Evolutionary conservation across 1,140 invertebrate species (phyloP), one percentile per base, ranked within the genome.

Genomic region (Drosophila pseudoobscura): DNA sequence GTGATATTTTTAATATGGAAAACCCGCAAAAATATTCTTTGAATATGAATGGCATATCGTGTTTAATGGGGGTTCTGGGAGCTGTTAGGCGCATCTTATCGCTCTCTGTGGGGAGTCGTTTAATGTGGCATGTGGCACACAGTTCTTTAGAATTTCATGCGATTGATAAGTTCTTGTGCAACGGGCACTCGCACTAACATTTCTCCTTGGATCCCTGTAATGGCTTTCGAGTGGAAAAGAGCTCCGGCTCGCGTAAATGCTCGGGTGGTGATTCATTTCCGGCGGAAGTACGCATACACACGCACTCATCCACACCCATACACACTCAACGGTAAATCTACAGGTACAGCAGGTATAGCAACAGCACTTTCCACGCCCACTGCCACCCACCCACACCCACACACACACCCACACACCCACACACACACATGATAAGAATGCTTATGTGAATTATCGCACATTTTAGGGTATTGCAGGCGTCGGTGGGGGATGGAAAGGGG

Each of bases 391-490:
- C 54, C 49, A 49, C 61, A 15, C 13, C 35, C 35, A 31, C 39
- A 64, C 59, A 41, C 49, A 49, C 61, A 15, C 13, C 35, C 35
- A 31, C 39, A 64, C 59, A 41, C 15, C 15, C 53, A 44, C 60
- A 50, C 46, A 35, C 74, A 71, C 73, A 71, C 51, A 77, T 87
- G 82, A 87, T 85, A 85, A 87, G 69, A 85, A 76, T 85, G 70
- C 83, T 87, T 82, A 87, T 87, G 82, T 88, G 83, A 87, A 87
- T 87, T 87, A 87, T 87, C 82, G 83, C 78, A 87, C 83, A 87
- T 88, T 82, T 87, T 82, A 69, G 60, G 75, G 73, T 47, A 60
- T 49, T 70, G 57, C 31, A 15, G 15, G 29, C 50, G 72, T 54
- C 50, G 65, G 29, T 70, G 61, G 54, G 58, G 54, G 58, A 17